Evolutionary conservation across 1,140 invertebrate genomes (phyloP).

Genomic region (Homarus americanus): DNA sequence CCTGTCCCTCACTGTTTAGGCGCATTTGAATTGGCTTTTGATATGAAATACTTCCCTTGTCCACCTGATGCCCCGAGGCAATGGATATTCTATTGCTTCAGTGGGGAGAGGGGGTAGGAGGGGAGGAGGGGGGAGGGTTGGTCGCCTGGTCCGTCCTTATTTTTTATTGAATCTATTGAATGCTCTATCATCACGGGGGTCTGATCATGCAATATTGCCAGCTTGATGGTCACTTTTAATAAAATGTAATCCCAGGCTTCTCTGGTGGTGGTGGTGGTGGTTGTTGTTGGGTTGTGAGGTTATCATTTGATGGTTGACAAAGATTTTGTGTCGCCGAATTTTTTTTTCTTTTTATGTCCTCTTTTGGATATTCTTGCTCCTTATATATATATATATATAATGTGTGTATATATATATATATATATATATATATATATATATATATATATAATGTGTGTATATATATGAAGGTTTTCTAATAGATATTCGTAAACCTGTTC

Average conservation of each 20-base stretch:
- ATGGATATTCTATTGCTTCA: constrained; percentile 69
- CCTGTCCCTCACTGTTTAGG: constrained; percentile 67
- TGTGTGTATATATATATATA: too few species aligned
- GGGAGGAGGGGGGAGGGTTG: not conserved
- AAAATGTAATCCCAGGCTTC: constrained; percentile 55
- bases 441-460: too few species aligned
- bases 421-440: too few species aligned
- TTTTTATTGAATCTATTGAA: constrained; percentile 72
- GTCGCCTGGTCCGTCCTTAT: constrained; percentile 39
- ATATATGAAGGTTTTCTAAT: too few species aligned
- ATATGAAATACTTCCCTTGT: constrained; percentile 72
- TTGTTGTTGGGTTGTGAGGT: not conserved
- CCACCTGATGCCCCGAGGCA: constrained; percentile 65
- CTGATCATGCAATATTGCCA: constrained; percentile 70
- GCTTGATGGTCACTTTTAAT: constrained; percentile 49
- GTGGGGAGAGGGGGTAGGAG: not conserved
- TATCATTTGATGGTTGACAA: constrained; percentile 16
- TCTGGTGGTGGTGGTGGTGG: not conserved
- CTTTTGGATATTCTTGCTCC: too few species aligned
- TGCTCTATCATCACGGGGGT: constrained; percentile 58
- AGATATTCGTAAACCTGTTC: too few species aligned
- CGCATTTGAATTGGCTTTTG: constrained; percentile 72
- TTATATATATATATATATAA: too few species aligned
- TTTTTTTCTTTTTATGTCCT: too few species aligned
- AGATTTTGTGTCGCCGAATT: too few species aligned